A percentile compares a stretch with the other conserved stretches of the same genome.
Conservation (phyloP, 2,113 vertebrate species). For the Sander vitreus region DNA sequence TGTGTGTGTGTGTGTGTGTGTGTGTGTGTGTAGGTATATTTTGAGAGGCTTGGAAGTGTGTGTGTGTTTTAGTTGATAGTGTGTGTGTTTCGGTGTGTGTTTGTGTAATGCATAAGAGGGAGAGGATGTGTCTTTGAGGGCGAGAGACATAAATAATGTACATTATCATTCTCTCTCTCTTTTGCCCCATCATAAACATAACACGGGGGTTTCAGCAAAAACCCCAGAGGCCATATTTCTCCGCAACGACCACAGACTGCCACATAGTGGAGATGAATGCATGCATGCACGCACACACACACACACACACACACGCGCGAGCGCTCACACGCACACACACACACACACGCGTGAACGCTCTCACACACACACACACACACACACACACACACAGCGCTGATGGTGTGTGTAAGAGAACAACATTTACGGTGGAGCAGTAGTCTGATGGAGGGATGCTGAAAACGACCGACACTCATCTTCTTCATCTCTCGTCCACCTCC, state of each 20-base stretch:
- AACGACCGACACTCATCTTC: constrained; percentile 38
- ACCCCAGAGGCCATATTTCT: constrained; percentile 55
- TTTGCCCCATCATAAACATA: constrained; percentile 50
- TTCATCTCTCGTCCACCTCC: constrained; percentile 5
- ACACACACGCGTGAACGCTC: too few species aligned
- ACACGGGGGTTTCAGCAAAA: constrained; percentile 49
- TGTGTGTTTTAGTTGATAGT: background rate
- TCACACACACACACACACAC: constrained; percentile 30
- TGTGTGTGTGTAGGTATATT: constrained; percentile 14
- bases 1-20: constrained; percentile 3
- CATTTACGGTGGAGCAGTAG: constrained; percentile 54
- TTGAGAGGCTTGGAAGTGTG: constrained; percentile 5
- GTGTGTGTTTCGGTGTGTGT: constrained; percentile 9
- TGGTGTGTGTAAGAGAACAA: constrained; percentile 57
- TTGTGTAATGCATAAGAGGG: constrained; percentile 5
- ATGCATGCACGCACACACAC: background rate
- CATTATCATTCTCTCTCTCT: constrained; percentile 36
- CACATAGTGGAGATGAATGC: constrained; percentile 40
- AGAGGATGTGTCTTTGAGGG: constrained; percentile 23
- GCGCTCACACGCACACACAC: constrained; percentile 16
- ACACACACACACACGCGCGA: background rate
- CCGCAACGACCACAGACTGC: constrained; percentile 37
- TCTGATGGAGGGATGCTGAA: constrained; percentile 59
- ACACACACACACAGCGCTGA: constrained; percentile 21
- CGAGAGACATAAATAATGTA: constrained; percentile 34